Percentiles rank a stretch among this genome's conserved stretches.
These are phyloP conservation scores for Drosophila ustulata DNA, from an alignment of 2,888 invertebrate species.

Conservation along the genomic window DNA sequence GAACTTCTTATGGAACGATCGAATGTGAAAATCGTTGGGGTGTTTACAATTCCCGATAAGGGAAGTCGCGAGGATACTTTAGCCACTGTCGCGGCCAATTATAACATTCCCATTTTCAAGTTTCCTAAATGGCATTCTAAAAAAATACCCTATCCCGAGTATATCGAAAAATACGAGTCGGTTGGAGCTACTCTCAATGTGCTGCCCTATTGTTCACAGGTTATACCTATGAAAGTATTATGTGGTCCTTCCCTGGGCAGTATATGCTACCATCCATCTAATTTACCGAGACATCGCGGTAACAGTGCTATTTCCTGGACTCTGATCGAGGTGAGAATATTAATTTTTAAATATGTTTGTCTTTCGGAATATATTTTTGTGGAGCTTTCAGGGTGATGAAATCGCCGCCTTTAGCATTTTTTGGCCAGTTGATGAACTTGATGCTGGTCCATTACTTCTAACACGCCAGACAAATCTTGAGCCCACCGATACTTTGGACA, in stretches of 20 bases:
- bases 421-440: conserved; percentile 99
- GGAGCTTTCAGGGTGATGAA: conserved; percentile 88
- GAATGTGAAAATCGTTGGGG: conserved; percentile 92
- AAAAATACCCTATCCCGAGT: conserved; percentile 92
- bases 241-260: conserved; percentile 93
- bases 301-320: conserved; percentile 99
- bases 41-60: conserved; percentile 97
- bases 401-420: conserved; percentile 96
- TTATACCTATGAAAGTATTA: conserved; percentile 98
- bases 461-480: conserved; percentile 93
- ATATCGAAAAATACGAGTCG: conserved; percentile 92
- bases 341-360: background rate
- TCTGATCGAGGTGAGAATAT: conserved; percentile 88
- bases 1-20: conserved; percentile 91
- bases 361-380: background rate
- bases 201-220: conserved; percentile 97
- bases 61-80: conserved; percentile 96
- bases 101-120: conserved; percentile 95
- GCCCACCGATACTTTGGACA: conserved; percentile 95
- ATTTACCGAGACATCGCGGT: conserved; percentile 96
- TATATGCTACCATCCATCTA: conserved; percentile 98
- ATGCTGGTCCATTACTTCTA: conserved; percentile 96
- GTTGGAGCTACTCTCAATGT: conserved; percentile 96
- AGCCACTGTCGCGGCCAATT: conserved; percentile 91
- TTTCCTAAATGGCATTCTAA: conserved; percentile 95